Evolutionary conservation across 2,113 vertebrate species (phyloP), one percentile per base, ranked within the genome.

Genomic region (Lucifuga dentata): DNA sequence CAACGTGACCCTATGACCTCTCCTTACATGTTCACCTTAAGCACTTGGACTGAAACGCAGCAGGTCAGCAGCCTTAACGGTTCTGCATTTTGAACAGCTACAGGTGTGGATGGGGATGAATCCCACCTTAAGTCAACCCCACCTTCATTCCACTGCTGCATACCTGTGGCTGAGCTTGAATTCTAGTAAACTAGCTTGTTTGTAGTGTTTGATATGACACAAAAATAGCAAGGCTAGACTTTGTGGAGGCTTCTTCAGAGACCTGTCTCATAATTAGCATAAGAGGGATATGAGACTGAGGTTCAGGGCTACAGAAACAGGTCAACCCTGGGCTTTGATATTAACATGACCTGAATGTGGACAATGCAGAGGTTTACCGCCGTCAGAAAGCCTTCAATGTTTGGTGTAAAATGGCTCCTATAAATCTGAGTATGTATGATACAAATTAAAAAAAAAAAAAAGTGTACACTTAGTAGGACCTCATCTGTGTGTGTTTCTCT

Each of bases 381-480:
- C 45, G 49, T 53, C 68, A 33, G 24, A 56, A 57, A 82, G 65
- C 74, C 60, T 53, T 72, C 8, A 1, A 39, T 38, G 15, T 56
- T n/a, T 67, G 17, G 33, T 29, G 26, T 29, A 29, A 29, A 48
- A 32, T 20, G 55, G 68, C 70, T 67, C 76, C 77, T 5, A 36
- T 48, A 36, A 24, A 16, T 65, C 2, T 29, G 26, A 29, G 26
- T 9, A 59, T 20, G 56, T 41, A 55, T 12, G 53, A 62, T 58
- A 57, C 11, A 62, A 88, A 84, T 78, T 86, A 75, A 78, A 44
- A 24, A 4, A 15, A 48, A 69, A 69, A 43, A 79, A 67, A 59
- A 78, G 63, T 48, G 61, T 85, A 46, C 50, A 9, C 24, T 48
- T 65, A 24, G 9, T 29, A 21, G 35, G 68, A 74, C 39, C 32